phyloP scores from a whole-genome alignment of 2,888 invertebrate genomes.

The Tridacna gigas region DNA sequence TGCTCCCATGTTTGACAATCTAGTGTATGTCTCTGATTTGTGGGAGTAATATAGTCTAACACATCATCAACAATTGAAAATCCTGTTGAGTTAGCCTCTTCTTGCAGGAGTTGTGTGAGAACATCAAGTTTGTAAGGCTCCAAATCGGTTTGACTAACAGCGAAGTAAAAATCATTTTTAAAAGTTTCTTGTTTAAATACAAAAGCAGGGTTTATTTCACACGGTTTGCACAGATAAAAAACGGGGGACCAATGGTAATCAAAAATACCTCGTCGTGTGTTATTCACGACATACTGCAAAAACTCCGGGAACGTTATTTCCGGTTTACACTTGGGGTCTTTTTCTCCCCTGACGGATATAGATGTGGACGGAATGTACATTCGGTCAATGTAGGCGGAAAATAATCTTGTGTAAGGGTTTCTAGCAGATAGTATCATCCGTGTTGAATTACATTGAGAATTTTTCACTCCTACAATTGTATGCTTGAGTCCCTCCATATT shows the following conservation, averaged over 20 bases:
- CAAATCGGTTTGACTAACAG: background rate
- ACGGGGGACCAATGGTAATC: conserved; percentile 20
- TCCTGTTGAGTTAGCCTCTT: background rate
- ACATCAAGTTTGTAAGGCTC: conserved; percentile 8
- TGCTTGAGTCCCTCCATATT: background rate
- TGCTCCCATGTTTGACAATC: conserved; percentile 13
- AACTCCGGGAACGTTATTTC: conserved; percentile 17
- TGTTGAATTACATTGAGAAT: background rate
- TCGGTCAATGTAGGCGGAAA: conserved; percentile 15
- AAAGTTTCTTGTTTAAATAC: conserved; percentile 16
- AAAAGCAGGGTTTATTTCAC: background rate
- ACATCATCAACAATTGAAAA: conserved; percentile 13
- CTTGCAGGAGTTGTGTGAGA: background rate
- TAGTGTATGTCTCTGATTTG: background rate
- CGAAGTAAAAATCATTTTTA: background rate
- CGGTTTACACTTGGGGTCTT: conserved; percentile 2
- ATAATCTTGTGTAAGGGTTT: conserved; percentile 7
- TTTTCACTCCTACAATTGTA: background rate
- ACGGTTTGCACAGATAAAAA: conserved; percentile 16
- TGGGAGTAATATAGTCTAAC: conserved; percentile 3
- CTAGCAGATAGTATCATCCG: conserved; percentile 12
- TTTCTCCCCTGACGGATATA: conserved; percentile 5
- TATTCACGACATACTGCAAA: conserved; percentile 4
- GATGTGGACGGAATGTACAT: conserved; percentile 16
- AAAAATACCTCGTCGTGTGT: background rate